Base-by-base conservation (phyloP, 2,113 vertebrate species). In the Xiphophorus maculatus region DNA sequence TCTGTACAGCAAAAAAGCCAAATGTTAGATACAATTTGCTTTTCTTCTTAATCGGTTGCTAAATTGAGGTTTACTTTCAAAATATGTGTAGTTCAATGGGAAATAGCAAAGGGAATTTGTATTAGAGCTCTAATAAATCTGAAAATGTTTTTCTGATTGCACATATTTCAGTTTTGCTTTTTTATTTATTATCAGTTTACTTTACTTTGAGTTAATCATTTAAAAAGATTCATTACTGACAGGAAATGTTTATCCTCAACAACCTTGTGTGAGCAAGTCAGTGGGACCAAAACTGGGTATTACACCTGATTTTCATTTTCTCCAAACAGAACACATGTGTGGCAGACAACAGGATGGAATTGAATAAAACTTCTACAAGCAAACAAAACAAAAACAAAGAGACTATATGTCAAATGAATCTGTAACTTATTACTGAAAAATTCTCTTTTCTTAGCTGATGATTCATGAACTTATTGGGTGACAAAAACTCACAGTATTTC, bases 221-320 rank as follows among this genome's bases (percentile, higher is more conserved):
- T 19, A 74, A 17, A 58, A 63, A 80, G 88, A 82, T 87, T 89
- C 90, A 76, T 90, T 73, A 66, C 77, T 82, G 13, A 64, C 12
- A 68, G 71, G 69, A 61, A 72, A 66, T 60, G 51, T 67, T 67
- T 76, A 71, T 78, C 69, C 62, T 79, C 44, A 68, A 76, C 71
- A 82, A 87, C 44, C 78, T 79, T 28, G 40, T 88, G 73, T 88
- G 74, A 76, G 74, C 71, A 66, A 32, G 73, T 82, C 76, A 76
- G 81, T 65, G 63, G 77, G 85, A 85, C 76, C 84, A 74, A 84
- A 89, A 85, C 82, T 75, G 75, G 71, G 37, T 77, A 35, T 76
- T 79, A 81, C 86, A 91, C 84, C 84, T 90, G 87, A 90, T 88
- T 85, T 69, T 61, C 37, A 89, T 88, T 88, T 83, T 54, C 66